Percentiles rank a stretch among this genome's conserved stretches.
These are phyloP conservation scores for Ectobius pallidus DNA, from an alignment of 2,888 invertebrate genomes.

Conservation along the genomic window DNA sequence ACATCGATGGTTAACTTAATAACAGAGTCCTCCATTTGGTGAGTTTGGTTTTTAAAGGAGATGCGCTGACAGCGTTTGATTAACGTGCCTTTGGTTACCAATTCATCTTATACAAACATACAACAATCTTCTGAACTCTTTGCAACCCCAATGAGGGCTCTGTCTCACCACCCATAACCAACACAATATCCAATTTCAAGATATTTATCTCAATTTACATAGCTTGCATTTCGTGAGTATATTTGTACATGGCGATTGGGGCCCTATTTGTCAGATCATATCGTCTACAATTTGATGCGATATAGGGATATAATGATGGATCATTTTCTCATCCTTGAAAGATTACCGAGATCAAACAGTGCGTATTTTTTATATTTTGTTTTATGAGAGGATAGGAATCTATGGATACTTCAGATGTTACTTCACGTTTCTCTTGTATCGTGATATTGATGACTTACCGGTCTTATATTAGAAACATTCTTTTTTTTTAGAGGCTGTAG, in stretches of 20 bases:
- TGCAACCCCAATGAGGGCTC: too few relatives aligned
- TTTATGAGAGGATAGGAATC: not conserved
- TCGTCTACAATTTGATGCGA: slow-evolving; percentile 27
- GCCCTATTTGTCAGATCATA: slow-evolving; percentile 18
- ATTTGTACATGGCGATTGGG: slow-evolving; percentile 10
- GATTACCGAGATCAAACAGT: slow-evolving; percentile 17
- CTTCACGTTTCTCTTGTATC: slow-evolving; percentile 34
- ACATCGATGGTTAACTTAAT: too few relatives aligned
- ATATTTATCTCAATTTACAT: slow-evolving; percentile 41
- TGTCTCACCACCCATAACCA: too few relatives aligned
- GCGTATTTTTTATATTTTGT: not conserved
- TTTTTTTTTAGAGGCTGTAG: not conserved
- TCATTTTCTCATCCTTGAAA: slow-evolving; percentile 31
- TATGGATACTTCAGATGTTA: not conserved
- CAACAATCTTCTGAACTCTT: too few relatives aligned
- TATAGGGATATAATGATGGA: slow-evolving; percentile 31
- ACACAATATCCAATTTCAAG: slow-evolving; percentile 37
- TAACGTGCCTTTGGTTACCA: too few relatives aligned
- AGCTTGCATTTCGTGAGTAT: slow-evolving; percentile 32
- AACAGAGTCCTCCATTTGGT: too few relatives aligned
- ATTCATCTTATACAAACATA: too few relatives aligned
- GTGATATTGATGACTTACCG: slow-evolving; percentile 36
- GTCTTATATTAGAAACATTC: slow-evolving; percentile 14
- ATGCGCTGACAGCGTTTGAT: too few relatives aligned
- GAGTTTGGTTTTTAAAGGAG: too few relatives aligned